Conservation (phyloP, 2,113 vertebrate species). For the Andinoacara biseriatus region DNA sequence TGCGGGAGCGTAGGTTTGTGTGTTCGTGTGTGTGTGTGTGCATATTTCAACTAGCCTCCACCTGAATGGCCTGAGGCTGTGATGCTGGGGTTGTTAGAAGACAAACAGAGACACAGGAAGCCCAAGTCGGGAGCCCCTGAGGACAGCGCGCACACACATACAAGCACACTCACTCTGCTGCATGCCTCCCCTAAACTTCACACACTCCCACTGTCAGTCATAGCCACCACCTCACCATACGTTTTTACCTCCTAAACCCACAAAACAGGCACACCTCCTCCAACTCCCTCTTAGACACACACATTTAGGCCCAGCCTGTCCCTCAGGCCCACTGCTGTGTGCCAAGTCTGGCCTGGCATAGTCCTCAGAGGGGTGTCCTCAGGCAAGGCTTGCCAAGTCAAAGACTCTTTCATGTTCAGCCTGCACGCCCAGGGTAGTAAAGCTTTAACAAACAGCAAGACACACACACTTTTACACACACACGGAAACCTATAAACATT, state of each 20-base stretch:
- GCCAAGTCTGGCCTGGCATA: conserved; percentile 87
- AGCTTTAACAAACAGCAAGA: conserved; percentile 70
- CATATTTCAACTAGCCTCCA: conserved; percentile 76
- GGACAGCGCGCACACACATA: conserved; percentile 39
- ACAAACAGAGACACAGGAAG: conserved; percentile 79
- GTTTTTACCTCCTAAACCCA: conserved; percentile 52
- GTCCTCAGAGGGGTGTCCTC: conserved; percentile 89
- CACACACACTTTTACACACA: conserved; percentile 31
- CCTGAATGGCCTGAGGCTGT: conserved; percentile 75
- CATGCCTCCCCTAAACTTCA: conserved; percentile 58
- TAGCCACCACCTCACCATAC: conserved; percentile 41
- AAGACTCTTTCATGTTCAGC: conserved; percentile 82
- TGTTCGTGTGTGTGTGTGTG: conserved; percentile 8
- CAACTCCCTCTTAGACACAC: conserved; percentile 26
- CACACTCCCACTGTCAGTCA: conserved; percentile 54
- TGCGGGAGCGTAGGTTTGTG: conserved; percentile 14
- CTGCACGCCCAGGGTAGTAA: conserved; percentile 72
- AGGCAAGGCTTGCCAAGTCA: conserved; percentile 86
- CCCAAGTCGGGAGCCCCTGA: conserved; percentile 61
- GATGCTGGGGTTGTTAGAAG: conserved; percentile 68
- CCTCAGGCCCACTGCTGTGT: conserved; percentile 82
- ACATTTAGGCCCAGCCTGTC: conserved; percentile 81
- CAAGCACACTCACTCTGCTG: conserved; percentile 24
- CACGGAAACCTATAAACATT: conserved; percentile 52
- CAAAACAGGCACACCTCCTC: conserved; percentile 61